A percentile compares a stretch with the other conserved stretches of the same genome.
Evolutionary conservation across 1,140 invertebrate genomes (phyloP).

Genomic region (Vanessa atalanta): DNA sequence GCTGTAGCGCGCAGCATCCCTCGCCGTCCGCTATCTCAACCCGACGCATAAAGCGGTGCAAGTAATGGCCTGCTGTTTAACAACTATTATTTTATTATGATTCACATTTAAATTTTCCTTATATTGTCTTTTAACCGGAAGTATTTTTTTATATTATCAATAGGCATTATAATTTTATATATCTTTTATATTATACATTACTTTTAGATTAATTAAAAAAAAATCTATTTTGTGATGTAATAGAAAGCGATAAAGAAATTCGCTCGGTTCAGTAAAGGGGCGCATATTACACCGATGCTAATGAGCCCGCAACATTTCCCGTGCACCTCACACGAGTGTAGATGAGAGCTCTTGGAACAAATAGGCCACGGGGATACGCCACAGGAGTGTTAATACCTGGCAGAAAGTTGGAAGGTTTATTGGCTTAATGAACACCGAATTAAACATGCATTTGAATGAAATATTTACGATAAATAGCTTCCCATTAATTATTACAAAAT

Average conservation of each 20-base stretch:
- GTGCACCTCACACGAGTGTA: conserved; percentile 29
- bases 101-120: not conserved
- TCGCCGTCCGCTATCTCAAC: conserved; percentile 16
- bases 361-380: conserved; percentile 43
- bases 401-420: not conserved
- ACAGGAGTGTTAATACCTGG: conserved; percentile 21
- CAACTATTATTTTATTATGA: conserved; percentile 16
- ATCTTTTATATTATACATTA: not conserved
- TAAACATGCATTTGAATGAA: no score
- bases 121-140: not conserved
- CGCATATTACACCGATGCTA: conserved; percentile 38
- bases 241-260: conserved; percentile 8
- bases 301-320: conserved; percentile 41
- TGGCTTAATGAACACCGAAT: not conserved
- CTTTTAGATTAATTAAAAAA: not conserved
- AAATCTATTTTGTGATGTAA: not conserved
- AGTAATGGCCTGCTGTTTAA: conserved; percentile 25
- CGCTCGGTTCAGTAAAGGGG: conserved; percentile 17
- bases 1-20: conserved; percentile 75
- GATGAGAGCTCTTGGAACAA: conserved; percentile 34
- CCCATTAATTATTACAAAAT: no score
- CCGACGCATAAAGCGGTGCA: conserved; percentile 26
- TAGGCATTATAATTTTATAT: no score
- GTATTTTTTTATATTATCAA: not conserved
- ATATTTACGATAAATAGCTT: no score